Percentiles rank a stretch among this genome's conserved stretches.
These are phyloP conservation scores for Anhinga rufa DNA, from an alignment of 2,113 vertebrate species.

Conservation along the genomic window DNA sequence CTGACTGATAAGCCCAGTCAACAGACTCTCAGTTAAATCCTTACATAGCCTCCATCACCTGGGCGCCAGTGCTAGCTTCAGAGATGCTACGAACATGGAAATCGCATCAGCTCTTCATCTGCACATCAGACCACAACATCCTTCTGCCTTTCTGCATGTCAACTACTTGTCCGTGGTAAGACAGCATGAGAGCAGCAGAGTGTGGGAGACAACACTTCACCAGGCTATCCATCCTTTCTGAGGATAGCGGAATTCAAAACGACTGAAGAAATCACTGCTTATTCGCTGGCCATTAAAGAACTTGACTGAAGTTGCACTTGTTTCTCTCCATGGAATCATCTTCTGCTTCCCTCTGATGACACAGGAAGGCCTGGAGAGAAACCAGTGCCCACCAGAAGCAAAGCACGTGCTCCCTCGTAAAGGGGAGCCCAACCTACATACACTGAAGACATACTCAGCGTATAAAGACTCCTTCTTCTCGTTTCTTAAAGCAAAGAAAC, in stretches of 20 bases:
- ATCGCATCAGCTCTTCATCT: neutral
- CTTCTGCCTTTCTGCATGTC: neutral
- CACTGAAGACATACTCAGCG: neutral
- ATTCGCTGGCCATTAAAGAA: neutral
- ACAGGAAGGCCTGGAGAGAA: neutral
- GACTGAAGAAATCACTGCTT: neutral
- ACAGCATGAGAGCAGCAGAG: neutral
- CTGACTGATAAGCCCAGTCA: neutral
- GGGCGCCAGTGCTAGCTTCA: fast-evolving
- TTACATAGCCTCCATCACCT: neutral
- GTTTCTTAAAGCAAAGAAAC: neutral
- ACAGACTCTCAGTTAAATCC: neutral
- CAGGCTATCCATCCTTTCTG: neutral
- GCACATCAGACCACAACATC: neutral
- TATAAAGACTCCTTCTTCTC: neutral
- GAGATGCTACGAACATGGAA: fast-evolving
- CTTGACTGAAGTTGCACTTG: neutral
- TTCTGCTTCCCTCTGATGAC: neutral
- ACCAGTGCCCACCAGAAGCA: neutral
- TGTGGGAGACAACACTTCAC: neutral
- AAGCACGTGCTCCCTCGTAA: neutral
- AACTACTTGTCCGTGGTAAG: fast-evolving
- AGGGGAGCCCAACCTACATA: neutral
- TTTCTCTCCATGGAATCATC: neutral
- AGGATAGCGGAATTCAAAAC: neutral